Conservation (phyloP, 2,888 invertebrate genomes). For the Cepaea hortensis region DNA sequence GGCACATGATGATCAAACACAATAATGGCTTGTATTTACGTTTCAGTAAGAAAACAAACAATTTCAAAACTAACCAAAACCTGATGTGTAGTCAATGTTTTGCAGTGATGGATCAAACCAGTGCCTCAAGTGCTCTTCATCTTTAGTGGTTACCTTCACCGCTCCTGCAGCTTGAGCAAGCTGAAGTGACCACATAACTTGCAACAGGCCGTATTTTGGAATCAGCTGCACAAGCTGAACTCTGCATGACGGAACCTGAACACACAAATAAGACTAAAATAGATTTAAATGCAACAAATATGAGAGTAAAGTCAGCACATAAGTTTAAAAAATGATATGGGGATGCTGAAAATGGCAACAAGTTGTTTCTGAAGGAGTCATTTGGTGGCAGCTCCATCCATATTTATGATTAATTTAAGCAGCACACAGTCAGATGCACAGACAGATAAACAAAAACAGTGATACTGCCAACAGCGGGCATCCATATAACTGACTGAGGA, state of each 20-base stretch:
- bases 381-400: too few relatives aligned
- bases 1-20: too few relatives aligned
- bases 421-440: too few relatives aligned
- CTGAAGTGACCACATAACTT: slow-evolving; percentile 57
- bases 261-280: background rate
- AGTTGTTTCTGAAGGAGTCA: too few relatives aligned
- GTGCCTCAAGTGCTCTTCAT: slow-evolving; percentile 1
- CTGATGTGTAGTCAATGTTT: slow-evolving; percentile 18
- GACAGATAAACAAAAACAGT: background rate
- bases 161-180: slow-evolving; percentile 43
- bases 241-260: slow-evolving; percentile 41
- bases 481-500: too few relatives aligned
- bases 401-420: too few relatives aligned
- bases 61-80: slow-evolving; percentile 22
- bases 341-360: background rate
- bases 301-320: background rate
- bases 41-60: too few relatives aligned
- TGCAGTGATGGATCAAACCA: slow-evolving; percentile 33
- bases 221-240: slow-evolving; percentile 48
- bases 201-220: slow-evolving; percentile 55
- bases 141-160: background rate
- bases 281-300: background rate
- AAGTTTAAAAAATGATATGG: background rate
- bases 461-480: background rate
- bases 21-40: too few relatives aligned